Conservation (phyloP, 2,113 vertebrate genomes). For the Boleophthalmus pectinirostris region DNA sequence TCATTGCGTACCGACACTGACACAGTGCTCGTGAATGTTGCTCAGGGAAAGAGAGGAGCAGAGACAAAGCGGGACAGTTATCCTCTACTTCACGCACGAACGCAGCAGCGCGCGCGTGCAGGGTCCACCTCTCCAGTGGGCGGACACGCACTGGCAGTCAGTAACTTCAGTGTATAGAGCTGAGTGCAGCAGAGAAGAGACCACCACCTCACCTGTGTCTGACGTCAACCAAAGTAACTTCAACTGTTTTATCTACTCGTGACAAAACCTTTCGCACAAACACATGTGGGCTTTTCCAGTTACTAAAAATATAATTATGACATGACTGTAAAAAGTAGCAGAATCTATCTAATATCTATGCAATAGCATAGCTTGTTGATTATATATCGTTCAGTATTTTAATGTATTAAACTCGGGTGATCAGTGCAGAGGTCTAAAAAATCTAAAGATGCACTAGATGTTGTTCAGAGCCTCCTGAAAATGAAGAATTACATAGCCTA, state of each 20-base stretch:
- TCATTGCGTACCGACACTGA: conserved; percentile 74
- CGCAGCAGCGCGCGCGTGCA: conserved; percentile 53
- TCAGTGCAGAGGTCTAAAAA: not conserved
- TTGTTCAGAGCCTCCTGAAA: not conserved
- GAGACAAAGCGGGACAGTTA: conserved; percentile 23
- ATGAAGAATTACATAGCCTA: not conserved
- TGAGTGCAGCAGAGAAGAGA: not conserved
- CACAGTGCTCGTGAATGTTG: conserved; percentile 30
- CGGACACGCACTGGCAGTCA: conserved; percentile 65
- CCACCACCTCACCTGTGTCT: not conserved
- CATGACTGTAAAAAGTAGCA: no score
- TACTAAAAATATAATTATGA: not conserved
- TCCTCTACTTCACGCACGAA: conserved; percentile 57
- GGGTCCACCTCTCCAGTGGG: conserved; percentile 63
- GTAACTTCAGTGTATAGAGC: conserved; percentile 52
- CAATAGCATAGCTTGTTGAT: no score
- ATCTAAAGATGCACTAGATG: not conserved
- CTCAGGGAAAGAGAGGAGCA: conserved; percentile 12
- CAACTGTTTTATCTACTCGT: not conserved
- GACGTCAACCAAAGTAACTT: conserved; percentile 8
- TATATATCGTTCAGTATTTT: not conserved
- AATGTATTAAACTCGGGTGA: not conserved
- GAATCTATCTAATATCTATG: no score
- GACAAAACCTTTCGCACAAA: not conserved
- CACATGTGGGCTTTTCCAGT: not conserved